A percentile compares a stretch with the other conserved stretches of the same genome.
phyloP scores from a whole-genome alignment of 2,888 invertebrate genomes.

The Drosophila fungiperda region DNA sequence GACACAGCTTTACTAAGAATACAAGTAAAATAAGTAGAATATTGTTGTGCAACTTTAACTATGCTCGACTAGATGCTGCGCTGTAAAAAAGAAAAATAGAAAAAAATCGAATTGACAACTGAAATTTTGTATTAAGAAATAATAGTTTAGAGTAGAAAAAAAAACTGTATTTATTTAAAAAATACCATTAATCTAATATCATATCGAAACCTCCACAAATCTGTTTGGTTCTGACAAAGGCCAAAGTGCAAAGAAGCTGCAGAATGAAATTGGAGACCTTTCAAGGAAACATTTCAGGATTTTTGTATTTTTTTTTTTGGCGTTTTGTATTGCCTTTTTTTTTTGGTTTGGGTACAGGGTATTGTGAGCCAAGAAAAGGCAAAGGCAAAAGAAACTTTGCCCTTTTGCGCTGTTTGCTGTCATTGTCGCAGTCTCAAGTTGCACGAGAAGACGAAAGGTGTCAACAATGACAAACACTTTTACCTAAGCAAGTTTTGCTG shows the following conservation, averaged over 20 bases:
- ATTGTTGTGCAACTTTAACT: neutral
- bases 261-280: slow-evolving; percentile 4
- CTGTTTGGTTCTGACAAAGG: neutral
- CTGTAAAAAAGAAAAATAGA: neutral
- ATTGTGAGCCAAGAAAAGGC: slow-evolving; percentile 36
- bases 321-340: neutral
- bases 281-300: neutral
- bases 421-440: slow-evolving; percentile 69
- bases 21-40: slow-evolving; percentile 14
- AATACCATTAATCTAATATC: neutral
- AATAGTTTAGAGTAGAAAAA: neutral
- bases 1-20: slow-evolving; percentile 27
- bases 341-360: slow-evolving; percentile 17
- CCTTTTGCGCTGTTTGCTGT: slow-evolving; percentile 56
- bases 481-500: slow-evolving; percentile 74
- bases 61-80: slow-evolving; percentile 15
- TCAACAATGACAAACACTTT: slow-evolving; percentile 81
- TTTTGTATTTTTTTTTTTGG: neutral
- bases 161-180: neutral
- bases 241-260: neutral
- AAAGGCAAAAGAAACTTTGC: slow-evolving; percentile 63
- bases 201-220: neutral
- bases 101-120: fast-evolving
- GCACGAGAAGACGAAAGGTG: slow-evolving; percentile 74
- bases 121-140: neutral